Base-by-base conservation (phyloP, 2,888 invertebrate species). In the Physocephala rufipes region DNA sequence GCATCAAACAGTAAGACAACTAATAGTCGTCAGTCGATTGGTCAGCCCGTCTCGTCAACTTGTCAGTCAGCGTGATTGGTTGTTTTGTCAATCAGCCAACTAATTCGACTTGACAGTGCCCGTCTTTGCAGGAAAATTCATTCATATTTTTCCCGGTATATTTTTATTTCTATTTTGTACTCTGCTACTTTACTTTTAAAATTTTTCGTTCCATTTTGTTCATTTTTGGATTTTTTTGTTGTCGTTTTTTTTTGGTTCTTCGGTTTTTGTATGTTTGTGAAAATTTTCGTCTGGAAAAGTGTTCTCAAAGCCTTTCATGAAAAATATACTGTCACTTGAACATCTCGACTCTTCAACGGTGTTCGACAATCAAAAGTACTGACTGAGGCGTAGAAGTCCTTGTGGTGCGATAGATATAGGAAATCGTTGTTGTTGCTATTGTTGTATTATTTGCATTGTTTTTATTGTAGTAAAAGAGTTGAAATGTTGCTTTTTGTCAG, bases 261-360 rank as follows among this genome's bases (percentile, higher is more conserved):
- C 28, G 24, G 19, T 64, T 3, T 47, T 45, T n/a, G 19, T 47
- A 30, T 30, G 67, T 43, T 19, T 30, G 15, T 16, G 4, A 49
- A 49, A 67, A 67, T 36, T n/a, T 67, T 67, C 24, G 55, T 66
- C 67, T 58, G 28, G 58, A n/a, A 58, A 67, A 67, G 55, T 58
- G 12, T 45, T 45, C 16, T 26, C 67, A 67, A 67, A 55, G 67
- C 43, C 58, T 45, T 63, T 63, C n/a, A 21, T 15, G 21, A 26
- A 36, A 36, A 36, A 36, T 36, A 36, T 13, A 12, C 36, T 55
- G 58, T 55, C 55, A 67, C 67, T 67, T 58, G 58, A 58, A 36
- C 58, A 43, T 21, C 55, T 36, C 24, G 36, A 30, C 55, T 36
- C 24, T 43, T 30, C 67, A 24, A 58, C n/a, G 55, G 28, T 53